Evolutionary conservation across 2,113 vertebrate genomes (phyloP).

Genomic region (Tichodroma muraria): DNA sequence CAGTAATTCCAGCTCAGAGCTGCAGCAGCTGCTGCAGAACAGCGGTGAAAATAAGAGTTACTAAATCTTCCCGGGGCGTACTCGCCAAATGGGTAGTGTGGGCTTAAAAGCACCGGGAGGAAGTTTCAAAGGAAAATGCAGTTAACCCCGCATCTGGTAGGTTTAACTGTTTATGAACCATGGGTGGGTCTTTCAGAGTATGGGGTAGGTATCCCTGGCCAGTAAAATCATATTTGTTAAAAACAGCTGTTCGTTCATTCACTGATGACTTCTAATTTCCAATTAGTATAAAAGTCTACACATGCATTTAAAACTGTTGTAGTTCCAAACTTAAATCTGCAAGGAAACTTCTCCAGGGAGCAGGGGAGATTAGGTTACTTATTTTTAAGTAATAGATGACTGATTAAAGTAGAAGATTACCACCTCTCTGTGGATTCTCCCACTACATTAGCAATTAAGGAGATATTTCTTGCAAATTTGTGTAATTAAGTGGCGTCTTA

Average conservation of each 20-base stretch:
- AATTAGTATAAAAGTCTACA: neutral
- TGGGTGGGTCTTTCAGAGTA: neutral
- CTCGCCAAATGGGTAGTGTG: neutral
- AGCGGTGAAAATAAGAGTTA: neutral
- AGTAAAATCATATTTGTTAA: neutral
- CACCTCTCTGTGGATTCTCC: neutral
- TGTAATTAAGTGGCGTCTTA: neutral
- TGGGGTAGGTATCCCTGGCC: neutral
- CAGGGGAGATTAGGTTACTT: neutral
- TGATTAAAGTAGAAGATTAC: neutral
- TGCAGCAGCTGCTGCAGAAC: rapidly evolving
- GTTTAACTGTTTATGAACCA: neutral
- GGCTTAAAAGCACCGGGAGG: neutral
- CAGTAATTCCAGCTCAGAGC: neutral
- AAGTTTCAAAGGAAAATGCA: neutral
- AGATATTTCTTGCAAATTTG: neutral
- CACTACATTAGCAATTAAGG: neutral
- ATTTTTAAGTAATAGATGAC: neutral
- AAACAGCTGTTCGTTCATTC: neutral
- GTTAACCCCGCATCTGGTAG: neutral
- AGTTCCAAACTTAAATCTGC: neutral
- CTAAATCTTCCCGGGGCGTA: neutral
- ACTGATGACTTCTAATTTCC: neutral
- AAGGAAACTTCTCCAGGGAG: neutral
- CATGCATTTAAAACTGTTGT: neutral